Conservation (phyloP, 2,888 invertebrate genomes). For the Julus scandinavius region DNA sequence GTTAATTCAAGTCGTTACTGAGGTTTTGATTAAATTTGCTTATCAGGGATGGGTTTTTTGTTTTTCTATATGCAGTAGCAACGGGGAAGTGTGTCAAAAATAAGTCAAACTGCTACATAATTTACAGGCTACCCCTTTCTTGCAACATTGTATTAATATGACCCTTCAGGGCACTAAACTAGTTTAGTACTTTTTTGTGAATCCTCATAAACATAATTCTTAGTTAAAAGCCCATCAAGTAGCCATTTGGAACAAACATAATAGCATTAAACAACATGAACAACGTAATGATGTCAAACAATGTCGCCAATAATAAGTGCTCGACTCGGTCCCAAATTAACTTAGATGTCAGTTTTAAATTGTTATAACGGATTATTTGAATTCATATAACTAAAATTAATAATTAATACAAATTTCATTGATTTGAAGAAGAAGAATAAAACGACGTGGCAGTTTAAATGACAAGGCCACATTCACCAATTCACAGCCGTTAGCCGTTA, state of each 20-base stretch:
- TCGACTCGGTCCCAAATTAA: background rate
- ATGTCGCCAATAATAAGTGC: background rate
- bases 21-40: background rate
- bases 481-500: no score
- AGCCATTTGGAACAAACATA: background rate
- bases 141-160: background rate
- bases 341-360: background rate
- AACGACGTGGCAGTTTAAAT: no score
- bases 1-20: background rate
- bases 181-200: background rate
- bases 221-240: background rate
- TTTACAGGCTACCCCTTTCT: background rate
- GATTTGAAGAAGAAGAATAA: no score
- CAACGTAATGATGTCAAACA: background rate
- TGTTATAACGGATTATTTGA: no score
- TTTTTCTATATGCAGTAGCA: background rate
- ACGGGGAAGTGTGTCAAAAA: background rate
- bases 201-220: background rate
- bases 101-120: background rate
- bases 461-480: no score
- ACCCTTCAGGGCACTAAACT: background rate
- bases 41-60: background rate
- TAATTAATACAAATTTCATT: no score
- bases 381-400: no score
- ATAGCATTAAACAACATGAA: background rate